Evolutionary conservation across 2,797 vertebrate species (phyloP), one percentile per base, ranked within the genome.

Genomic region (Chelon auratus): DNA sequence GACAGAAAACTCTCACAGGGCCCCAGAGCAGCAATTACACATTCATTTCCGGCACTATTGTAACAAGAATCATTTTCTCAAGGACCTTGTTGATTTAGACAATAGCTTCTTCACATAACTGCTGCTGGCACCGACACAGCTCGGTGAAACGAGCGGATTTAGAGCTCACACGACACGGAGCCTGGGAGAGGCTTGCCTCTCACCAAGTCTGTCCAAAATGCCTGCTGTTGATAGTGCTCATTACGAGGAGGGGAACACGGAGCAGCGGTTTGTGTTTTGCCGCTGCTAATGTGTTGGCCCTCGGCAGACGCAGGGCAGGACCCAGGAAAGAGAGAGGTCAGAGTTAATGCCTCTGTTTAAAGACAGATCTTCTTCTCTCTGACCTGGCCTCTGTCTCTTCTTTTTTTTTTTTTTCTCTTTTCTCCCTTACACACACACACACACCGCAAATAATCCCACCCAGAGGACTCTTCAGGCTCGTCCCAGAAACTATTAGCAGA

Each of bases 401-500:
- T 22, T 22, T 22, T 22, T n/a, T n/a, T 18, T 33, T 33, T 36
- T 17, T 59, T 6, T 18, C 54, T 40, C n/a, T n/a, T n/a, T 22
- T 22, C 48, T 14, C 52, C 42, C 68, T 48, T 43, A 39, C 55
- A 45, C 58, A 53, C 58, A 70, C 51, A 55, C 69, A 74, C 71
- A 78, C 3, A 56, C 4, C 0, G 39, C 78, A 78, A 81, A 83
- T 91, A 92, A 90, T 92, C 90, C 80, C 76, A 89, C 91, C 90
- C 91, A 93, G 88, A 93, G 86, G 88, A 92, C 86, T 87, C 79
- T 74, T 89, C 74, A 78, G 83, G 80, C 82, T 87, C 72, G 85
- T 91, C 90, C 84, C 90, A 94, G 84, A 94, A 93, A 94, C 91
- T 92, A 94, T 94, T 94, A 94, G 91, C 86, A 93, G 94, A 95